Conservation (phyloP, 1,140 invertebrate genomes). For the Caenorhabditis inopinata region DNA sequence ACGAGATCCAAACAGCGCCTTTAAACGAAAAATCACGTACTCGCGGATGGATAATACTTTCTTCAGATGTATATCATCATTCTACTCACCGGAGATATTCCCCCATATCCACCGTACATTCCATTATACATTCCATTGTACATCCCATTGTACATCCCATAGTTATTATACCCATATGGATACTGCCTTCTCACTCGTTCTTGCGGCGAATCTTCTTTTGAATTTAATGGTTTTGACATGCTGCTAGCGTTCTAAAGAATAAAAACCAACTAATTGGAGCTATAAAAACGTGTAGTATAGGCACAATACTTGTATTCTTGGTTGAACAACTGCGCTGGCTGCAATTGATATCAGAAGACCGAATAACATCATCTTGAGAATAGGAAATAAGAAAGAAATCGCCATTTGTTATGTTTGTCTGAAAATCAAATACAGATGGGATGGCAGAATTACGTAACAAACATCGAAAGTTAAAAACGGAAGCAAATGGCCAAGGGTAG, state of each 20-base stretch:
- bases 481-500: neutral
- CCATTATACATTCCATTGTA: neutral
- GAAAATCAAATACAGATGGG: neutral
- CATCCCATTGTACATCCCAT: neutral
- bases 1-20: too few relatives aligned
- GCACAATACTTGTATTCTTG: neutral
- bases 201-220: neutral
- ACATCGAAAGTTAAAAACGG: neutral
- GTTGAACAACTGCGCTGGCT: neutral
- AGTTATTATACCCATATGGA: conserved; percentile 7
- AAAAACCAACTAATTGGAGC: too few relatives aligned
- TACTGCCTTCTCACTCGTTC: conserved; percentile 17
- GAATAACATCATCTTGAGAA: conserved; percentile 8
- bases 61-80: too few relatives aligned
- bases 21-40: too few relatives aligned
- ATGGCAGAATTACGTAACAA: neutral
- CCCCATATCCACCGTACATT: neutral
- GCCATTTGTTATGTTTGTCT: neutral
- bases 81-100: neutral
- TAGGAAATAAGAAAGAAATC: neutral
- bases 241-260: too few relatives aligned
- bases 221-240: too few relatives aligned
- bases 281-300: too few relatives aligned
- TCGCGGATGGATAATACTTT: too few relatives aligned
- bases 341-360: neutral